Evolutionary conservation across 2,888 invertebrate species (phyloP).

Genomic region (Microplitis manilae): DNA sequence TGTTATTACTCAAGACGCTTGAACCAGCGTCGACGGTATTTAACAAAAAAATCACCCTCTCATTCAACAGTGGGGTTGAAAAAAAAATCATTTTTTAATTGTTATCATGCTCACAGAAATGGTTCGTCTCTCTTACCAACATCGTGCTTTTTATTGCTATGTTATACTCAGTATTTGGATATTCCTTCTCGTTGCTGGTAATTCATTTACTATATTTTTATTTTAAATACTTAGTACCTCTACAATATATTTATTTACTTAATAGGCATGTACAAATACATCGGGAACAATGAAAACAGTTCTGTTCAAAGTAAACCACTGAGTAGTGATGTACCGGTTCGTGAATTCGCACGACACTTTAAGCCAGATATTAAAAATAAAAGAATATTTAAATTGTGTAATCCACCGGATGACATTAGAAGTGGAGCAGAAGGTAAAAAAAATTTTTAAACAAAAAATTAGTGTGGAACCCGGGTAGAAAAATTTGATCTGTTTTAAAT

Average conservation of each 20-base stretch:
- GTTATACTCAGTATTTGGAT: constrained; percentile 87
- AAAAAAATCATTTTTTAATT: background rate
- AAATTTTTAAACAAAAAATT: background rate
- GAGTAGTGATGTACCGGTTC: constrained; percentile 70
- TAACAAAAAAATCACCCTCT: background rate
- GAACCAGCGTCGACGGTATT: constrained; percentile 40
- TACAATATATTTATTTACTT: constrained; percentile 8
- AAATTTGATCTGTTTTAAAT: too few relatives aligned
- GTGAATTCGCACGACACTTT: constrained; percentile 73
- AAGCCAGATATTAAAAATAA: constrained; percentile 78
- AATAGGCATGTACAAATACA: constrained; percentile 85
- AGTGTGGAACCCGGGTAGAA: background rate
- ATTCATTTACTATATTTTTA: constrained; percentile 46
- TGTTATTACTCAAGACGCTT: constrained; percentile 39
- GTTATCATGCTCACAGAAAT: constrained; percentile 73
- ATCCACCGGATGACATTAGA: constrained; percentile 80
- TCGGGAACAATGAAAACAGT: constrained; percentile 76
- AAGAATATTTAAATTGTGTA: constrained; percentile 81
- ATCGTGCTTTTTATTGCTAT: constrained; percentile 87
- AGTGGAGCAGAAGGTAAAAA: constrained; percentile 82
- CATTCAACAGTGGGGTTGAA: background rate
- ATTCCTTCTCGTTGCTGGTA: constrained; percentile 83
- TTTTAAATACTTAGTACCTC: constrained; percentile 12
- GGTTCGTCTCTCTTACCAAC: constrained; percentile 78
- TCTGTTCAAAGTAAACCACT: constrained; percentile 69